Evolutionary conservation across 2,888 invertebrate species (phyloP).

Genomic region (Actias luna): DNA sequence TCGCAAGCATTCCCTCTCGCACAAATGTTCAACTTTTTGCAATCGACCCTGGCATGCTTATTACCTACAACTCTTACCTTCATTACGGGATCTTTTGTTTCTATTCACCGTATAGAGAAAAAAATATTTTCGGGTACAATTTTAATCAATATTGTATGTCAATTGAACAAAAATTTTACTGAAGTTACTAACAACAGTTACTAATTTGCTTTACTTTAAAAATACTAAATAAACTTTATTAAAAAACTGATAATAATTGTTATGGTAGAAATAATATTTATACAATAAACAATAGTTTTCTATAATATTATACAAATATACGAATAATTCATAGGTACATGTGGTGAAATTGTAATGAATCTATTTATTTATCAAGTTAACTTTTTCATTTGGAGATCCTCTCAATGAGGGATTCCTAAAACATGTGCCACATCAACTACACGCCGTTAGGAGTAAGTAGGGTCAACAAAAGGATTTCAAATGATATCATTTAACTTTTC

Average conservation of each 20-base stretch:
- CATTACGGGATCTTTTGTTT: conserved; percentile 81
- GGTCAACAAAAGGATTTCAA: too few species aligned
- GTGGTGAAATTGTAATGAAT: too few species aligned
- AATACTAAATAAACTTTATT: neutral
- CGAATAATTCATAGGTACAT: too few species aligned
- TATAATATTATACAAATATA: neutral
- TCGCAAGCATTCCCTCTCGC: conserved; percentile 87
- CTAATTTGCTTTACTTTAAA: neutral
- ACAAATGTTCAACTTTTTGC: conserved; percentile 88
- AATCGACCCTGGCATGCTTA: conserved; percentile 80
- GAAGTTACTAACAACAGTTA: neutral
- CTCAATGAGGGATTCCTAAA: too few species aligned
- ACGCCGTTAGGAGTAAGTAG: too few species aligned
- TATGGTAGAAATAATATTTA: neutral
- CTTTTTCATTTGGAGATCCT: too few species aligned
- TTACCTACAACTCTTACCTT: conserved; percentile 78
- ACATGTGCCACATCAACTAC: too few species aligned
- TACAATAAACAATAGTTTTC: neutral
- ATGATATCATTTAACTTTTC: too few species aligned
- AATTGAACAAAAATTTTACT: neutral
- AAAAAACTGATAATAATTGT: neutral
- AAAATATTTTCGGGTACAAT: conserved; percentile 81
- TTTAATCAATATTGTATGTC: conserved; percentile 11
- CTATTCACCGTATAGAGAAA: conserved; percentile 80
- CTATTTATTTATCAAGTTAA: too few species aligned